A percentile compares a stretch with the other conserved stretches of the same genome.
Conservation (phyloP, 2,797 vertebrate species). For the Vipera latastei region DNA sequence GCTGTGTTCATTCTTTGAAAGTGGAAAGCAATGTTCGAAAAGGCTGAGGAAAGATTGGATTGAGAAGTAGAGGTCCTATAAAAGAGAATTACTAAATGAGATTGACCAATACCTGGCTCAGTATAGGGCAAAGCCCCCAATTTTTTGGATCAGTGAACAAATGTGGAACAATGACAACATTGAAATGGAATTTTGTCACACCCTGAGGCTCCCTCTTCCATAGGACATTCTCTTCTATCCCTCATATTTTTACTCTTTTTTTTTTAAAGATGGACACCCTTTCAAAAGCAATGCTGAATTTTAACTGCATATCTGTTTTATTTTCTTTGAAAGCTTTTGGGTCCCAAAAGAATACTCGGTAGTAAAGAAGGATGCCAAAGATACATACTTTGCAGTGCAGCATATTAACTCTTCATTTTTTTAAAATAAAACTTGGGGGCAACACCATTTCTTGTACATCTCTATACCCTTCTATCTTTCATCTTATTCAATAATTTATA, state of each 20-base stretch:
- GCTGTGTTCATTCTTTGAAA: neutral
- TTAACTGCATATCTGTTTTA: neutral
- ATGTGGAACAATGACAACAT: neutral
- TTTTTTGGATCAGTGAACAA: neutral
- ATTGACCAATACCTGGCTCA: neutral
- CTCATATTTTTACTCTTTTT: neutral
- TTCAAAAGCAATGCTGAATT: neutral
- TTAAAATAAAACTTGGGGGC: neutral
- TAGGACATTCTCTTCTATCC: neutral
- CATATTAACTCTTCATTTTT: neutral
- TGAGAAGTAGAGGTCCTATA: neutral
- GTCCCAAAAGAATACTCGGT: neutral
- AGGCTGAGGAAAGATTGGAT: neutral
- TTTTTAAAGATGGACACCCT: neutral
- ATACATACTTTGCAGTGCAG: neutral
- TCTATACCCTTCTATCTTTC: neutral
- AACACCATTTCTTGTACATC: neutral
- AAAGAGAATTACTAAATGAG: neutral
- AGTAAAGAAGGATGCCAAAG: neutral
- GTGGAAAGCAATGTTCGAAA: neutral
- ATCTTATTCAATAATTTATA: neutral
- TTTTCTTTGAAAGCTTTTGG: neutral
- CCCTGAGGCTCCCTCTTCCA: neutral
- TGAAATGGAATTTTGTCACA: neutral
- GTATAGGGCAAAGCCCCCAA: neutral